A percentile compares a stretch with the other conserved stretches of the same genome.
These are phyloP conservation scores for Glaucidium brasilianum DNA, from an alignment of 2,113 vertebrate genomes.

Conservation along the genomic window DNA sequence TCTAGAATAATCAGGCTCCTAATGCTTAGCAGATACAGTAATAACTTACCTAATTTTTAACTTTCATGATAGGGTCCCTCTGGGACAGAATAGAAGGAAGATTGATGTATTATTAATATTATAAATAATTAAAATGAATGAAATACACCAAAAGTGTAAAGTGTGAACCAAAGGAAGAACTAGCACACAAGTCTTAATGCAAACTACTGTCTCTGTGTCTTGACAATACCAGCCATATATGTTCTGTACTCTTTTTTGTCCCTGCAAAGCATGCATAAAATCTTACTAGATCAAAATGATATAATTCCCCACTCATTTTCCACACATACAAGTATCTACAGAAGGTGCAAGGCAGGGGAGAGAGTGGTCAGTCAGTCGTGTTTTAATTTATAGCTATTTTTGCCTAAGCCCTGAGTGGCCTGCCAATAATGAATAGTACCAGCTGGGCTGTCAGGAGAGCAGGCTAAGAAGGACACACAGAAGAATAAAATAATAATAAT, in stretches of 20 bases:
- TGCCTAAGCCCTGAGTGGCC: constrained; percentile 43
- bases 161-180: background rate
- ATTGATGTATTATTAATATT: constrained; percentile 30
- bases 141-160: constrained; percentile 6
- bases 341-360: constrained; percentile 65
- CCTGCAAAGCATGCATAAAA: background rate
- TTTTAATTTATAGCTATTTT: constrained; percentile 65
- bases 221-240: background rate
- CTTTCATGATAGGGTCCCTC: background rate
- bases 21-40: background rate
- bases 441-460: constrained; percentile 53
- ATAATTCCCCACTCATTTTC: constrained; percentile 6
- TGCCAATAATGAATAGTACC: constrained; percentile 56
- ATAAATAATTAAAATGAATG: constrained; percentile 42
- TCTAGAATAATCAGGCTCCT: constrained; percentile 15
- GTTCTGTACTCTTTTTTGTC: background rate
- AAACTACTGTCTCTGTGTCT: background rate
- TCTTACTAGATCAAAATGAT: background rate
- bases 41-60: constrained; percentile 28
- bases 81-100: background rate
- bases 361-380: constrained; percentile 58
- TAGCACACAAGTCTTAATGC: background rate
- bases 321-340: constrained; percentile 42
- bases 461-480: constrained; percentile 23
- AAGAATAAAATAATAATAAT: background rate